Evolutionary conservation across 1,140 invertebrate species (phyloP).

Genomic region (Eueides isabella): DNA sequence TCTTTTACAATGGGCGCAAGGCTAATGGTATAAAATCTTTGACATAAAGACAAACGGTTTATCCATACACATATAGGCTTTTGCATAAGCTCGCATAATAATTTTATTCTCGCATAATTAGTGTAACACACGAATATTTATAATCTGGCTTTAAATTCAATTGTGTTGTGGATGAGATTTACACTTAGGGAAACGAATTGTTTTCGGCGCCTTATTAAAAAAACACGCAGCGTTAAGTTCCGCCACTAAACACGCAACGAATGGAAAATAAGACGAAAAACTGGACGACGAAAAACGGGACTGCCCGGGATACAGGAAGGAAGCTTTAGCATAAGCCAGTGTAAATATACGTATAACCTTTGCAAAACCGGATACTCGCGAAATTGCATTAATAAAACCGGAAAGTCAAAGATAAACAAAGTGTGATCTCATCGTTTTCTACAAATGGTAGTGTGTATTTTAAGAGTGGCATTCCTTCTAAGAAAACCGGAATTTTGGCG

Average conservation of each 20-base stretch:
- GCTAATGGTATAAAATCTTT: background rate
- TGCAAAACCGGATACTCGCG: slow-evolving; percentile 33
- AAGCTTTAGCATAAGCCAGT: background rate
- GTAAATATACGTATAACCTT: slow-evolving; percentile 18
- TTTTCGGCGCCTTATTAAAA: no score
- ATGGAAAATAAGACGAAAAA: no score
- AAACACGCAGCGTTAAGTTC: no score
- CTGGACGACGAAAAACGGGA: no score
- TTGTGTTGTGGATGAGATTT: no score
- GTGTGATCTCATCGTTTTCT: slow-evolving; percentile 47
- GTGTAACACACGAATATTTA: no score
- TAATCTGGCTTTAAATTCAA: no score
- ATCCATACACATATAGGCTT: background rate
- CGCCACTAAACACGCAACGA: no score
- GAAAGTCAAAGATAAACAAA: slow-evolving; percentile 44
- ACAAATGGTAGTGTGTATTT: slow-evolving; percentile 52
- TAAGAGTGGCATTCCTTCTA: slow-evolving; percentile 55
- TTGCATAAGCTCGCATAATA: background rate
- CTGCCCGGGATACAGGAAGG: no score
- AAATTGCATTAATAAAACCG: slow-evolving; percentile 32
- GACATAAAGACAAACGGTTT: background rate
- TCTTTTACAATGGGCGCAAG: slow-evolving; percentile 20
- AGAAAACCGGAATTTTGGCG: slow-evolving; percentile 66
- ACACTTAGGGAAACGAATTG: no score
- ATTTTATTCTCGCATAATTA: background rate